Base-by-base conservation (phyloP, 1,140 invertebrate species). In the Drosophila lowei region DNA sequence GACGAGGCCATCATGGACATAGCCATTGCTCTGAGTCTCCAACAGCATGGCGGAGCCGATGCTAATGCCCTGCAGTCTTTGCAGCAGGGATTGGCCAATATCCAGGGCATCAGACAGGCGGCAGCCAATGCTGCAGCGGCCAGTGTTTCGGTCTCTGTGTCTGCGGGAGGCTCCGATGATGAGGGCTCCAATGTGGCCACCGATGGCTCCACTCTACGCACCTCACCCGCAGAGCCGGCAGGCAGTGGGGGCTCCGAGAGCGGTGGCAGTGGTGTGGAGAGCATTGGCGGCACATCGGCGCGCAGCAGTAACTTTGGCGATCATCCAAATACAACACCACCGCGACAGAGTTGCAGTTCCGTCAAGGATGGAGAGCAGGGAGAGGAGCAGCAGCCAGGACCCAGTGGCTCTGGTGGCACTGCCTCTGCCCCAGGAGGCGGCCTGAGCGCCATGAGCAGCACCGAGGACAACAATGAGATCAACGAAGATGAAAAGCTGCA, bases 1-100 rank as follows among this genome's bases (percentile, higher is more conserved):
- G 98, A 99, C 91, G 98, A 99, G 91, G 96, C 97, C 0, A 99
- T 99, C 95, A 97, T 99, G 21, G 97, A 99, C 92, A 93, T 99
- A 61, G 98, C 98, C 1, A 99, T 99, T 75, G 98, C 98, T 1
- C 92, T 99, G 0, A 98, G 97, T 77, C 93, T 99, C 3, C 97
- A 99, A 90, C 97, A 95, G 78, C 94, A 95, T 64, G 85, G 85
- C 6, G 90, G 85, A 3, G 34, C 34, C 0, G 84, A 90, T 30
- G 81, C 66, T 2, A 79, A 84, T 47, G 79, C 77, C 0, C 18
- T 91, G 92, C 93, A 90, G 70, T 79, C 76, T 6, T 56, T 91
- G 21, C 91, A 86, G 16, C 85, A 89, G 42, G 90, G 80, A 18
- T 50, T 90, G 90, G 88, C 92, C 64, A 77, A 92, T 70, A 53